Evolutionary conservation across 2,113 vertebrate species (phyloP).

Genomic region (Rhombomys opimus): DNA sequence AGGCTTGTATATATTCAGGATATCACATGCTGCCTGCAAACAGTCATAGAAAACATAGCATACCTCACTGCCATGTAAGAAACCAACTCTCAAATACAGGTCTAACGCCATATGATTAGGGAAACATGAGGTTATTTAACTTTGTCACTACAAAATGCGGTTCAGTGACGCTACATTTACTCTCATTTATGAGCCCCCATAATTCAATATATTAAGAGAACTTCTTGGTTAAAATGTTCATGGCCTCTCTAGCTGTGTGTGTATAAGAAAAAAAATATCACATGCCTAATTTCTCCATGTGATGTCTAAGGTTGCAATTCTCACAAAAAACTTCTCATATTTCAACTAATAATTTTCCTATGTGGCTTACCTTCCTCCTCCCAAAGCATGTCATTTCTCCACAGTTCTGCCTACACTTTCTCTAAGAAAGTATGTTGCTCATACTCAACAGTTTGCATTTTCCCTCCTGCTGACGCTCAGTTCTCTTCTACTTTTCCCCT

Average conservation of each 20-base stretch:
- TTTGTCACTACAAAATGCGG: neutral
- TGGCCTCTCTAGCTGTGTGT: neutral
- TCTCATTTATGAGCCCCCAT: neutral
- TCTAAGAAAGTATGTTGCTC: neutral
- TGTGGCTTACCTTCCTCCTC: neutral
- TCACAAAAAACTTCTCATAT: neutral
- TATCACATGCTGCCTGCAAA: neutral
- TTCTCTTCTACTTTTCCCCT: neutral
- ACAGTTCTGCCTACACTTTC: neutral
- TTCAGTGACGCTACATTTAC: neutral
- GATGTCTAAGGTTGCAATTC: neutral
- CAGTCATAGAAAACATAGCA: neutral
- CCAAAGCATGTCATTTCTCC: neutral
- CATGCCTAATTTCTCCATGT: neutral
- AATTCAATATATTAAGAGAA: neutral
- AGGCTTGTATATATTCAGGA: accelerated
- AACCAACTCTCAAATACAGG: neutral
- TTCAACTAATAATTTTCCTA: neutral
- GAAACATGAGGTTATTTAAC: neutral
- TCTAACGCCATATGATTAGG: neutral
- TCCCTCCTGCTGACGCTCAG: neutral
- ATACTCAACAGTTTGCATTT: neutral
- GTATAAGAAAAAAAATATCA: neutral
- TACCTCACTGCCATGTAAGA: neutral
- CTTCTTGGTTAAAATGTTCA: neutral